A percentile compares a stretch with the other conserved stretches of the same genome.
Conservation (phyloP, 2,797 vertebrate genomes). For the Paratrypauchen microcephalus region DNA sequence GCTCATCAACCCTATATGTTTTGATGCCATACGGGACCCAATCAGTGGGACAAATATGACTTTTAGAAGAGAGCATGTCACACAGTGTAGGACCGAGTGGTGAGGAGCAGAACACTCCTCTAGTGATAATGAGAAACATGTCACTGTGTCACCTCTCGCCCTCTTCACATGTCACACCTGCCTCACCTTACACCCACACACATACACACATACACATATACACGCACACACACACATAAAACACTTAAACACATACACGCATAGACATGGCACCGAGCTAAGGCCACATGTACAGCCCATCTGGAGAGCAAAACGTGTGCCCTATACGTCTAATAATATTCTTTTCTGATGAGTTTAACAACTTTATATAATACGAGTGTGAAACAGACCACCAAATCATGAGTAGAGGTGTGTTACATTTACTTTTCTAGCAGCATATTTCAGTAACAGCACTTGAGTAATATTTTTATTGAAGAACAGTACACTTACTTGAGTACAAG, state of each 20-base stretch:
- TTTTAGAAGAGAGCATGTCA: not conserved
- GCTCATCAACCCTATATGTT: not conserved
- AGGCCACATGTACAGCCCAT: conserved; percentile 7
- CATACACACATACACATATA: conserved; percentile 11
- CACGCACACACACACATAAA: conserved; percentile 26
- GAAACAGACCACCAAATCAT: too few species aligned
- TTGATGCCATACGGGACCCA: not conserved
- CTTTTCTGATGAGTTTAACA: too few species aligned
- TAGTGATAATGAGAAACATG: conserved; percentile 55
- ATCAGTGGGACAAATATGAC: not conserved
- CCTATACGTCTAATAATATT: not conserved
- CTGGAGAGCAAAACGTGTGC: conserved; percentile 14
- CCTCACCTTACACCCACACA: conserved; percentile 46
- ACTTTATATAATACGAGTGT: too few species aligned
- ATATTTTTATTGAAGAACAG: too few species aligned
- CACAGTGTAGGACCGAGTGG: not conserved
- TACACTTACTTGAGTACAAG: too few species aligned
- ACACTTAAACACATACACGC: not conserved
- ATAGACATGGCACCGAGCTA: not conserved
- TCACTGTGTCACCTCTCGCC: conserved; percentile 47
- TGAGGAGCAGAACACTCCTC: not conserved
- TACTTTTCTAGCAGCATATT: too few species aligned
- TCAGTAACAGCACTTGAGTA: too few species aligned
- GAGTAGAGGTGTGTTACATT: too few species aligned
- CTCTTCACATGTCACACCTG: conserved; percentile 41